Evolutionary conservation across 1,140 invertebrate genomes (phyloP).

Genomic region (Cepaea nemoralis): DNA sequence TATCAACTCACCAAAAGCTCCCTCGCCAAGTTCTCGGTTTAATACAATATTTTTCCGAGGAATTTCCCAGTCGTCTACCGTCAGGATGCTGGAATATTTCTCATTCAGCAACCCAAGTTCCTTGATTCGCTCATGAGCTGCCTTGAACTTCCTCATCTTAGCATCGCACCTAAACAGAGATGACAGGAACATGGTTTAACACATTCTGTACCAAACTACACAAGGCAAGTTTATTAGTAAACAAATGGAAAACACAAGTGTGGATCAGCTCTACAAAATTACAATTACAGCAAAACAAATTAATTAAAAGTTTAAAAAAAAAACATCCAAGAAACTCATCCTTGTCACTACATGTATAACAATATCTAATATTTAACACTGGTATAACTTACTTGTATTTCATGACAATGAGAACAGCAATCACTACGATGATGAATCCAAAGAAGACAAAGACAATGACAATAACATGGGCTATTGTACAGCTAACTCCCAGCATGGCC

Average conservation of each 20-base stretch:
- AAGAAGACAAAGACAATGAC: slow-evolving; percentile 80
- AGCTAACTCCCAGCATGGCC: slow-evolving; percentile 78
- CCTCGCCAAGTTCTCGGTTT: slow-evolving; percentile 87
- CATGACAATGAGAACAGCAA: slow-evolving; percentile 78
- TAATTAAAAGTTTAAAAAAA: too few relatives aligned
- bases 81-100: slow-evolving; percentile 71
- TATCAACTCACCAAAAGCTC: slow-evolving; percentile 79
- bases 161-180: slow-evolving; percentile 82
- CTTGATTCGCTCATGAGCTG: slow-evolving; percentile 81
- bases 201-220: too few relatives aligned
- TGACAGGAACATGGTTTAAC: too few relatives aligned
- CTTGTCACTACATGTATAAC: too few relatives aligned
- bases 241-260: too few relatives aligned
- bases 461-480: slow-evolving; percentile 81
- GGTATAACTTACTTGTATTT: slow-evolving; percentile 36
- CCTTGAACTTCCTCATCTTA: slow-evolving; percentile 74
- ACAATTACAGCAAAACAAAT: too few relatives aligned
- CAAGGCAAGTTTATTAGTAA: too few relatives aligned
- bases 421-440: slow-evolving; percentile 76
- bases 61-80: slow-evolving; percentile 89
- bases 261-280: too few relatives aligned
- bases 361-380: too few relatives aligned
- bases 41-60: slow-evolving; percentile 86
- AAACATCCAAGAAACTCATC: too few relatives aligned
- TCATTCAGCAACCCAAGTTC: slow-evolving; percentile 78